These are phyloP conservation scores for Oncorhynchus masou DNA, from an alignment of 2,113 vertebrate species.

Conservation along the genomic window DNA sequence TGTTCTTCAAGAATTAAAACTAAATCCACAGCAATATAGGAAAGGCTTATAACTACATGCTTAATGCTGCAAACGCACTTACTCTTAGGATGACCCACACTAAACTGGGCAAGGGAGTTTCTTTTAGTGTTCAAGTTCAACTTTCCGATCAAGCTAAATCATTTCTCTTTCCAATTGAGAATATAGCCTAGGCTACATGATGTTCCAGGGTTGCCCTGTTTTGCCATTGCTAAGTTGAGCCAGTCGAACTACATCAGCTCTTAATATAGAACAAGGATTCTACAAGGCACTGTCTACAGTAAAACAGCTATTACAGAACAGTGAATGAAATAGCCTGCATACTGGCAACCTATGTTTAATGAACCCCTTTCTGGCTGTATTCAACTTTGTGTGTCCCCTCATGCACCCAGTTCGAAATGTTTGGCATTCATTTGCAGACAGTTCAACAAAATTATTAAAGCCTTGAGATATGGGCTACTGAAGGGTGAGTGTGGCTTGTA, in stretches of 20 bases:
- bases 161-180: slow-evolving; percentile 34
- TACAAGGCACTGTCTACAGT: too few relatives aligned
- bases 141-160: slow-evolving; percentile 49
- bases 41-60: slow-evolving; percentile 79
- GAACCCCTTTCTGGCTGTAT: slow-evolving; percentile 53
- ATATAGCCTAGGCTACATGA: slow-evolving; percentile 1
- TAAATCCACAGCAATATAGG: slow-evolving; percentile 92
- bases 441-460: background rate
- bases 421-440: too few relatives aligned
- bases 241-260: slow-evolving; percentile 12
- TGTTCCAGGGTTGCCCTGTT: slow-evolving; percentile 68
- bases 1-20: slow-evolving; percentile 99
- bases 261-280: background rate
- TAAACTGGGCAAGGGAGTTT: slow-evolving; percentile 51
- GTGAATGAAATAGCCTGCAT: slow-evolving; percentile 10
- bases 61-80: slow-evolving; percentile 95
- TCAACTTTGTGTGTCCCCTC: too few relatives aligned
- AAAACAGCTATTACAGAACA: background rate
- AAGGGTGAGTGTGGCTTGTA: background rate
- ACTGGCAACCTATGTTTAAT: background rate
- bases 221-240: slow-evolving; percentile 42
- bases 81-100: slow-evolving; percentile 68
- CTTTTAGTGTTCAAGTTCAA: slow-evolving; percentile 40
- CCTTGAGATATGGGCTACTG: too few relatives aligned
- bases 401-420: too few relatives aligned